Percentiles rank a stretch among this genome's conserved stretches.
Conservation (phyloP, 2,797 vertebrate species). For the Acanthurus lineatus region DNA sequence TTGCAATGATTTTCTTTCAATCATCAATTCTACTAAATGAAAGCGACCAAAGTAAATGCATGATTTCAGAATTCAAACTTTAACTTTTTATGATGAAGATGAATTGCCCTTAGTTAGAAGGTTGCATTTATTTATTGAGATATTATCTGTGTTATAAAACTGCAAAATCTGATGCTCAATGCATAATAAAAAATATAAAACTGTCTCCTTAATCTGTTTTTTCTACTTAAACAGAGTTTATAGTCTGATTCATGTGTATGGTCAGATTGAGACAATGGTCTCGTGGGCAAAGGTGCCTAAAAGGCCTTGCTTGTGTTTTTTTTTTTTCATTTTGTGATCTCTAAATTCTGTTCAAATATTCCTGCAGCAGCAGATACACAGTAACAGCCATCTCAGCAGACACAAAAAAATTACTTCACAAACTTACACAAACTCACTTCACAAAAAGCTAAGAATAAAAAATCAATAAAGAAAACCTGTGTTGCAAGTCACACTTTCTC, state of each 20-base stretch:
- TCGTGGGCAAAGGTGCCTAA: not conserved
- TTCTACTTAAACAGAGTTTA: not conserved
- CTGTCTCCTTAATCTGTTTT: not conserved
- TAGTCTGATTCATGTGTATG: not conserved
- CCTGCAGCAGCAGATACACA: not conserved
- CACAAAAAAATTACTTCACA: not conserved
- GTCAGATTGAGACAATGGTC: not conserved
- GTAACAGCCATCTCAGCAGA: not conserved
- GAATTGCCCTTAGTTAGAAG: no score
- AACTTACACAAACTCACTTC: no score
- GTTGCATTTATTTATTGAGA: no score
- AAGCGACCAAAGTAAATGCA: not conserved
- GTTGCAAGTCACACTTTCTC: no score
- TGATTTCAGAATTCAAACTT: no score
- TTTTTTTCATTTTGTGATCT: not conserved
- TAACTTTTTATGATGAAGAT: no score
- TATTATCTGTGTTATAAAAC: no score
- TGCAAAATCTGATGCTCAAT: no score
- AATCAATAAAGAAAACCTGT: no score
- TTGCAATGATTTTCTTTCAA: not conserved
- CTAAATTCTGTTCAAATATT: not conserved
- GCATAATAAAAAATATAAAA: not conserved
- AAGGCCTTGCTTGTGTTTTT: not conserved
- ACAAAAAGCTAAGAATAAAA: not conserved
- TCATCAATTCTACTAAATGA: not conserved